phyloP scores from a whole-genome alignment of 2,113 vertebrate genomes.

The Heterotilapia buettikoferi region DNA sequence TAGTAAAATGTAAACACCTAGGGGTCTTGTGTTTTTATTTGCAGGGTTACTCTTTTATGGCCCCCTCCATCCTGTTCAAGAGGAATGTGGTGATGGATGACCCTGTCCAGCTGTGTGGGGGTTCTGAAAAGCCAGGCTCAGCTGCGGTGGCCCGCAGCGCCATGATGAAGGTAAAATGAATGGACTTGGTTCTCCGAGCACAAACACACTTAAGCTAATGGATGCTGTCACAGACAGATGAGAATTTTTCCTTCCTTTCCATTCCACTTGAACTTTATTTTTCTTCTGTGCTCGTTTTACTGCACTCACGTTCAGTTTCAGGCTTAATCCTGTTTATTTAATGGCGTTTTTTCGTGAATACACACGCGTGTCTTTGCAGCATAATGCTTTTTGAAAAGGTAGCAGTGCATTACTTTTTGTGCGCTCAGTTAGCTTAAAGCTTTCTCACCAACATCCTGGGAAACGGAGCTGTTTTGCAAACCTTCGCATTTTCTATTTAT shows the following conservation, averaged over 20 bases:
- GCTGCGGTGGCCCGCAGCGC: conserved; percentile 88
- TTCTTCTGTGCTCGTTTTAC: not conserved
- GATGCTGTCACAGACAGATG: conserved; percentile 17
- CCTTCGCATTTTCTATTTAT: not conserved
- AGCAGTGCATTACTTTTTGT: not conserved
- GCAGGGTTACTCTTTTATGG: conserved; percentile 95
- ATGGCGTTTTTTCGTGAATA: not conserved
- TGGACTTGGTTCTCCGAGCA: conserved; percentile 7
- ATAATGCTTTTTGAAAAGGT: not conserved
- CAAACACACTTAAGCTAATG: conserved; percentile 59
- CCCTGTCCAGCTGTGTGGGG: conserved; percentile 81
- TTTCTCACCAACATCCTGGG: not conserved
- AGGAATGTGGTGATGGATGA: conserved; percentile 90
- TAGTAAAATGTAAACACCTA: conserved; percentile 8
- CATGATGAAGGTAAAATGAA: conserved; percentile 90
- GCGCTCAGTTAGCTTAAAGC: not conserved
- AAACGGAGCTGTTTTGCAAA: not conserved
- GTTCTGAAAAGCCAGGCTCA: conserved; percentile 81
- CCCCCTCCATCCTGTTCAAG: conserved; percentile 96
- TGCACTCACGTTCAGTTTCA: not conserved
- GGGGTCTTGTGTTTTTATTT: conserved; percentile 9
- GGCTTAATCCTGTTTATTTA: not conserved
- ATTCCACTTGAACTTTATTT: not conserved
- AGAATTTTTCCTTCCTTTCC: not conserved
- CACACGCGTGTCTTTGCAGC: not conserved